Percentiles rank a stretch among this genome's conserved stretches.
These are phyloP conservation scores for Morone saxatilis DNA, from an alignment of 2,113 vertebrate genomes.

Conservation along the genomic window DNA sequence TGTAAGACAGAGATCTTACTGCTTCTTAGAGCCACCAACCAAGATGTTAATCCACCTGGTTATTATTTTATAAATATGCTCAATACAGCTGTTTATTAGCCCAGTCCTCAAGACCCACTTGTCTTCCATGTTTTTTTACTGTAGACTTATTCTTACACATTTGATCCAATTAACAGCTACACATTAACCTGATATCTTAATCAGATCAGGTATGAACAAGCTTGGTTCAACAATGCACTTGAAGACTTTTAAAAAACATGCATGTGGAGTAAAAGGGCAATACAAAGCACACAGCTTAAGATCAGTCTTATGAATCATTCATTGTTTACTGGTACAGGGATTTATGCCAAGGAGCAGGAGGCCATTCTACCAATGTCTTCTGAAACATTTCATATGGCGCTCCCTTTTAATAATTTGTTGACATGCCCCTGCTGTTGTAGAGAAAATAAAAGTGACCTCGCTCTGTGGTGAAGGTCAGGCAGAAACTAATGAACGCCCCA, in stretches of 20 bases:
- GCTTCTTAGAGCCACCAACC: not conserved
- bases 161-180: conserved; percentile 3
- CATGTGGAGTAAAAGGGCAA: conserved; percentile 56
- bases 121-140: not conserved
- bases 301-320: conserved; percentile 79
- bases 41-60: not conserved
- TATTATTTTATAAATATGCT: not conserved
- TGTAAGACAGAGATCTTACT: not conserved
- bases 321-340: conserved; percentile 75
- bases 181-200: conserved; percentile 21
- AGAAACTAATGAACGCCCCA: conserved; percentile 77
- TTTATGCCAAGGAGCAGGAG: conserved; percentile 67
- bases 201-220: conserved; percentile 5
- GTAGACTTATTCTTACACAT: not conserved
- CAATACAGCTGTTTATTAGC: not conserved
- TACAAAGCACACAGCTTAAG: conserved; percentile 49
- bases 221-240: not conserved
- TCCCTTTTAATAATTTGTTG: conserved; percentile 80
- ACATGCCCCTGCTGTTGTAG: conserved; percentile 75
- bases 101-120: not conserved
- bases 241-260: not conserved
- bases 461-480: conserved; percentile 72
- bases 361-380: conserved; percentile 62
- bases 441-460: conserved; percentile 77
- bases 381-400: conserved; percentile 69